Base-by-base conservation (phyloP, 2,888 invertebrate species). In the Rosalia funebris region DNA sequence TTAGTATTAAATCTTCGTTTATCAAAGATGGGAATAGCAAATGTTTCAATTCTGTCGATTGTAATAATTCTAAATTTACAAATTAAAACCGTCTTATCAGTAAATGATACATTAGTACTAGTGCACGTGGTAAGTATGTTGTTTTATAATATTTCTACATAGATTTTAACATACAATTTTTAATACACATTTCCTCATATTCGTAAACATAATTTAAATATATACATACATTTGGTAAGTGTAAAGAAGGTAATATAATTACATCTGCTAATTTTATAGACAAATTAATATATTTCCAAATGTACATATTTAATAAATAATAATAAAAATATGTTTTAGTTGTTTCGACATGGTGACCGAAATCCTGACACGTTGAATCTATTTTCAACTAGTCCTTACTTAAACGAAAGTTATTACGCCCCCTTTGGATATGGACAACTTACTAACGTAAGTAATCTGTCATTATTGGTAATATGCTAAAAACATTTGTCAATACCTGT, bases 401-500 rank as follows among this genome's bases (percentile, higher is more conserved):
- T 76, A 36, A 85, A 89, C 73, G 84, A 87, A 68, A 83, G 84
- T 14, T 65, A 55, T 50, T 86, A 86, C 77, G 87, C 87, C 82
- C 91, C 91, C 5, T 88, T 86, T 70, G 92, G 91, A 52, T 90
- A 88, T 84, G 91, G 90, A 46, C 90, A 92, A 77, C 81, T 93
- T 48, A 91, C 92, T 42, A 88, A 87, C 81, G 92, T 91, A 82
- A 83, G 83, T 69, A 59, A 37, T 15, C 7, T 19, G 32, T 19
- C 46, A n/a, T 17, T 11, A 11, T 39, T 41, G 1, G n/a, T n/a
- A n/a, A n/a, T n/a, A n/a, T n/a, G n/a, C n/a, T n/a, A n/a, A n/a
- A n/a, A n/a, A n/a, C n/a, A n/a, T n/a, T n/a, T n/a, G n/a, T n/a
- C n/a, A n/a, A n/a, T n/a, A n/a, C n/a, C n/a, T n/a, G n/a, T n/a